Base-by-base conservation (phyloP, 2,888 invertebrate species). In the Rhingia rostrata region DNA sequence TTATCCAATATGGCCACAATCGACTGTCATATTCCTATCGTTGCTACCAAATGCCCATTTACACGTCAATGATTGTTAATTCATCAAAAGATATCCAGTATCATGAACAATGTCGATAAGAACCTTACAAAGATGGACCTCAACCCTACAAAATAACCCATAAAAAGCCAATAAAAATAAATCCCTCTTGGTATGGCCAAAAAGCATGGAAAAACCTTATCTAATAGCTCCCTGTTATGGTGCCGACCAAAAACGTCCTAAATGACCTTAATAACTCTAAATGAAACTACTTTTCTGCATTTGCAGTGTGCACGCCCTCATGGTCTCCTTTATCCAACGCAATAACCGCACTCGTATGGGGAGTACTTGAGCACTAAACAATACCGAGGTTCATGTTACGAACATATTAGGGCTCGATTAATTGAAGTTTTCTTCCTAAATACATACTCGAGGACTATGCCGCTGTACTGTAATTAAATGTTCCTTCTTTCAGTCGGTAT, bases 371-470 rank as follows among this genome's bases (percentile, higher is more conserved):
- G 10, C 22, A 14, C n/a, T 32, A 3, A n/a, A 9, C 14, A 5
- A 35, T 35, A 37, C 35, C 32, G 4, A 22, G 37, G 49, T 58
- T 58, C 69, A 58, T 69, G 69, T 58, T 39, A 39, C 10, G 49
- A 47, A 69, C 69, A 32, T 58, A 49, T 49, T 47, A 69, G 33
- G 66, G 51, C 53, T 66, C 66, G 66, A 66, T 53, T 66, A 54
- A 66, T 66, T 66, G 43, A 66, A 66, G 56, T 69, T 56, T 56
- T 43, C 56, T 56, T 45, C 12, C 47, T 39, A 12, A 32, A 45
- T 43, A 60, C 69, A 49, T 30, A 4, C 33, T 22, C 39, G 33
- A 6, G 7, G 4, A 49, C 32, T n/a, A 43, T 43, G 32, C 22
- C 53, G 12, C 61, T 32, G 6, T 12, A 43, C 37, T 58, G 69